These are phyloP conservation scores for Sterrhoptilus dennistouni DNA, from an alignment of 2,113 vertebrate species.

Conservation along the genomic window DNA sequence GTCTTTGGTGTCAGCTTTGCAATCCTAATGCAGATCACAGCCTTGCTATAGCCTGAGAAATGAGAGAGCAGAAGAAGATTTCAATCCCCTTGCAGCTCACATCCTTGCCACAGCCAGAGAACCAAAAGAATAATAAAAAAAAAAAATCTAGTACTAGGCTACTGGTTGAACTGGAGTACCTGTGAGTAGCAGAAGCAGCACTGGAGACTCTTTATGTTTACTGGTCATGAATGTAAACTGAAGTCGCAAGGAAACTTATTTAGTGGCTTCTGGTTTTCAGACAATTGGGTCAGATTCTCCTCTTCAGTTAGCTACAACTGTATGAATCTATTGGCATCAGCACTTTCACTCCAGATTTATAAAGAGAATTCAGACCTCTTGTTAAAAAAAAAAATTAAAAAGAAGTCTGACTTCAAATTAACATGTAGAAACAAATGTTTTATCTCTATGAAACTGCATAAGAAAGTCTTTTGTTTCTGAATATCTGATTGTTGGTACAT, in stretches of 20 bases:
- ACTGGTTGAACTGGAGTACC: background rate
- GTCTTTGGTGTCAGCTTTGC: background rate
- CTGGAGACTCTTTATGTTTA: background rate
- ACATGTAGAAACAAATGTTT: constrained; percentile 8
- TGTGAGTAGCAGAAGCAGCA: background rate
- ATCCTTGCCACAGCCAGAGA: background rate
- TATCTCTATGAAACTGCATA: constrained; percentile 17
- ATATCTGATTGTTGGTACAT: constrained; percentile 50
- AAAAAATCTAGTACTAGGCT: background rate
- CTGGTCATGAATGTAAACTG: background rate
- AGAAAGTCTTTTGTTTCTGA: constrained; percentile 32
- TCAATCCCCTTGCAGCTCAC: background rate
- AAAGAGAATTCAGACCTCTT: background rate
- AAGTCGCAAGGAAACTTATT: background rate
- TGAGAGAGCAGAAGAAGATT: background rate
- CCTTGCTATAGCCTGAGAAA: background rate
- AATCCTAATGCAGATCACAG: background rate
- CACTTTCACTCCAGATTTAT: background rate
- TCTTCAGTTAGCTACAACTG: background rate
- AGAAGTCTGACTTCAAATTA: background rate
- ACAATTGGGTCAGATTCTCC: background rate
- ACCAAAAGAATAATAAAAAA: background rate
- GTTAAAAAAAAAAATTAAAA: background rate
- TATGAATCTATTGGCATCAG: background rate
- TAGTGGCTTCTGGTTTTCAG: background rate